A percentile compares a stretch with the other conserved stretches of the same genome.
Evolutionary conservation across 2,888 invertebrate species (phyloP).

Genomic region (Augiades crinisus): DNA sequence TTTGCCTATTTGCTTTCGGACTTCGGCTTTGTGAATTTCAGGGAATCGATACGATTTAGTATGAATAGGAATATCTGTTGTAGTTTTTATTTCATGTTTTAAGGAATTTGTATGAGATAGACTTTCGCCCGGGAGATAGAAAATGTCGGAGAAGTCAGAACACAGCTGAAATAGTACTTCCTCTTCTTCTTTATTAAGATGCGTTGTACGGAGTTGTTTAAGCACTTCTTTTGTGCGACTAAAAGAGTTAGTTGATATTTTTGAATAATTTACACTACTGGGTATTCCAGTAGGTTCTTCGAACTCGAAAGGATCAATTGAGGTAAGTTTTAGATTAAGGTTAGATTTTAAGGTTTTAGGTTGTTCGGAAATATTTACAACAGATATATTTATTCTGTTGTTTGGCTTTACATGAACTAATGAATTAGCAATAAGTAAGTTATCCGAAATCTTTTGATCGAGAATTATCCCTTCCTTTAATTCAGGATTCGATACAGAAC

Average conservation of each 20-base stretch:
- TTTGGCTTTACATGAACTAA: constrained; percentile 29
- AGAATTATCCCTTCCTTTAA: constrained; percentile 32
- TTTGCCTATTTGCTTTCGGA: constrained; percentile 7
- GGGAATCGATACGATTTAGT: constrained; percentile 30
- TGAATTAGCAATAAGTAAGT: constrained; percentile 29
- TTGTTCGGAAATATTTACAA: constrained; percentile 27
- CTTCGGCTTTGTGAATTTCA: too few relatives aligned
- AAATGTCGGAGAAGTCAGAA: constrained; percentile 27
- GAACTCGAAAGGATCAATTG: neutral
- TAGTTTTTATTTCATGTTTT: constrained; percentile 30
- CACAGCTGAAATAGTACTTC: neutral
- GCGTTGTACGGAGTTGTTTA: neutral
- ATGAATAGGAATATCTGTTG: constrained; percentile 25
- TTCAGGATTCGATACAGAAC: constrained; percentile 28
- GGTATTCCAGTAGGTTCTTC: too few relatives aligned
- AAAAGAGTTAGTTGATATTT: neutral
- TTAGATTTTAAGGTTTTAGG: neutral
- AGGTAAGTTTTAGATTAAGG: neutral
- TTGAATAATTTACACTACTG: too few relatives aligned
- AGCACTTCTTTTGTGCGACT: neutral
- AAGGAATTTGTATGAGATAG: constrained; percentile 27
- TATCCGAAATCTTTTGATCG: constrained; percentile 24
- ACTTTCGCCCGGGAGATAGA: constrained; percentile 26
- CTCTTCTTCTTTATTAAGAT: neutral
- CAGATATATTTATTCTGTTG: constrained; percentile 28